Percentiles rank a stretch among this genome's conserved stretches.
Conservation (phyloP, 2,888 invertebrate genomes). For the Torymus tubicola region DNA sequence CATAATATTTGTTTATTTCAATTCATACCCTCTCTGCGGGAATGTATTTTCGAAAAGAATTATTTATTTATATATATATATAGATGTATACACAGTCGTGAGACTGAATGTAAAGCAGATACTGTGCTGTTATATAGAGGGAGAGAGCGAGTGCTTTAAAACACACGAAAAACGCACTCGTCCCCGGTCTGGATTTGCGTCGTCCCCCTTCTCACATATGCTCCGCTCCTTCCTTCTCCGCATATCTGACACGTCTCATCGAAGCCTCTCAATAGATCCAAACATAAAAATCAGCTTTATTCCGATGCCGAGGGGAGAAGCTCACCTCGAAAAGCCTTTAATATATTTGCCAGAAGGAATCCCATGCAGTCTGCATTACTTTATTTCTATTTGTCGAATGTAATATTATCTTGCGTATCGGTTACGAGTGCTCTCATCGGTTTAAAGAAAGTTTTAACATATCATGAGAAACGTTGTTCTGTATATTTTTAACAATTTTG, state of each 20-base stretch:
- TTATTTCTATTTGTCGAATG: slow-evolving; percentile 13
- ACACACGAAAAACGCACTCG: slow-evolving; percentile 48
- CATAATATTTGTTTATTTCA: no score
- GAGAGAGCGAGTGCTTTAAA: slow-evolving; percentile 28
- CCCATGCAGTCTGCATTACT: slow-evolving; percentile 36
- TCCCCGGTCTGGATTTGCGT: slow-evolving; percentile 54
- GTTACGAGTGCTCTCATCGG: no score
- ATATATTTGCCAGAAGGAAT: slow-evolving; percentile 58
- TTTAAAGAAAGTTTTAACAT: no score
- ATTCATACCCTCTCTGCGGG: no score
- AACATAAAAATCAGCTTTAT: slow-evolving; percentile 74
- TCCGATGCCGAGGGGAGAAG: slow-evolving; percentile 54
- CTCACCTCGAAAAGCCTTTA: slow-evolving; percentile 60
- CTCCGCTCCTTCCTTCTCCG: slow-evolving; percentile 59
- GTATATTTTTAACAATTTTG: no score
- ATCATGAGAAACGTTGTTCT: no score
- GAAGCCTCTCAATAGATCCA: slow-evolving; percentile 69
- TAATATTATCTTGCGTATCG: no score
- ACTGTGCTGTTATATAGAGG: not conserved
- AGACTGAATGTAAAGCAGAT: slow-evolving; percentile 2
- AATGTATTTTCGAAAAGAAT: not conserved
- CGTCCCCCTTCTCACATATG: slow-evolving; percentile 65
- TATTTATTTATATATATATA: slow-evolving; percentile 27
- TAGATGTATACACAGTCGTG: not conserved
- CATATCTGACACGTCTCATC: slow-evolving; percentile 68